These are phyloP conservation scores for Anser brachyrhynchus DNA, from an alignment of 2,113 vertebrate species.

Conservation along the genomic window DNA sequence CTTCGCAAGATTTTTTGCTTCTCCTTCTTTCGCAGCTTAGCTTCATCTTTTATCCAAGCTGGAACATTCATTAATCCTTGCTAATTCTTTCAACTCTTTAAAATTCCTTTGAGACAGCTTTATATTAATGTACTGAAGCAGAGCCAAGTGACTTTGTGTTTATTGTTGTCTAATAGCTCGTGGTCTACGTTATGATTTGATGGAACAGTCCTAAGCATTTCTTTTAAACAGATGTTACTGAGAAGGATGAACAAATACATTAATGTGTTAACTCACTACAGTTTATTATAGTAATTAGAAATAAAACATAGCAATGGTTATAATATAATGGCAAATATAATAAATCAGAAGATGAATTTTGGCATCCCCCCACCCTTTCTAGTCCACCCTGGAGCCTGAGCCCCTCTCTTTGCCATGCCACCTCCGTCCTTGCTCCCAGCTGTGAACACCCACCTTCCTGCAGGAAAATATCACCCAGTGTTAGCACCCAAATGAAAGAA, in stretches of 20 bases:
- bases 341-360: background rate
- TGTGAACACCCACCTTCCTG: background rate
- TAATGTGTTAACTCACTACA: background rate
- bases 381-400: rapidly evolving
- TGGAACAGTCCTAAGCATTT: background rate
- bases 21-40: background rate
- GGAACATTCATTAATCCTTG: background rate
- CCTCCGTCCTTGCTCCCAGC: background rate
- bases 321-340: background rate
- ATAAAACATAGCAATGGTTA: background rate
- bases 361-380: background rate
- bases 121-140: background rate
- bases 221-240: background rate
- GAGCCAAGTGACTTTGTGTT: background rate
- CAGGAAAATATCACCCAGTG: background rate
- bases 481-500: background rate
- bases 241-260: background rate
- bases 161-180: background rate
- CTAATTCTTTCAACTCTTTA: background rate
- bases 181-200: background rate
- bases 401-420: rapidly evolving
- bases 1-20: background rate
- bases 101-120: background rate
- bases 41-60: background rate
- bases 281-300: constrained; percentile 19